Evolutionary conservation across 2,888 invertebrate species (phyloP).

Genomic region (Acanthosoma haemorrhoidale): DNA sequence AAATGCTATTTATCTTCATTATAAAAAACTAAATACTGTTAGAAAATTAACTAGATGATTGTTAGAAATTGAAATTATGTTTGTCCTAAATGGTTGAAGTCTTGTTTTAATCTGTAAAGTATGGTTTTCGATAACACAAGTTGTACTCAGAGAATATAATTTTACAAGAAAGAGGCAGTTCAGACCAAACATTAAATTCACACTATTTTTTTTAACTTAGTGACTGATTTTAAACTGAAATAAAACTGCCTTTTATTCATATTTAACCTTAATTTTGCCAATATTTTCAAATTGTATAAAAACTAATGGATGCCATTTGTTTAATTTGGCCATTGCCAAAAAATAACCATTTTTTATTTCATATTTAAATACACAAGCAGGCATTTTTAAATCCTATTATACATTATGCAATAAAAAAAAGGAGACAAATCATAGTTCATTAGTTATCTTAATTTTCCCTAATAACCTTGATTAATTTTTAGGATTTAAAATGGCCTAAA

Average conservation of each 20-base stretch:
- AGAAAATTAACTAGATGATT: no score
- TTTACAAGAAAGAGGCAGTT: not conserved
- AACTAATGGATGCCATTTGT: no score
- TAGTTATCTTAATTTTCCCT: not conserved
- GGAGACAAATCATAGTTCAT: slow-evolving; percentile 20
- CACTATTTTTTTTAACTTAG: not conserved
- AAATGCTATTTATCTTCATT: no score
- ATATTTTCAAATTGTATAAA: no score
- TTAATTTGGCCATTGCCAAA: no score
- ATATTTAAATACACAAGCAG: not conserved
- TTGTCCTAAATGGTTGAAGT: no score
- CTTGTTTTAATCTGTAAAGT: no score
- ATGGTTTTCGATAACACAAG: not conserved
- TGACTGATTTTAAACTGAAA: not conserved
- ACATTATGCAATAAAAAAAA: slow-evolving; percentile 14
- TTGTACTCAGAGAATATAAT: not conserved
- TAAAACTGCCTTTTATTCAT: not conserved
- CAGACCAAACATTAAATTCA: not conserved
- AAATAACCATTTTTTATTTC: no score
- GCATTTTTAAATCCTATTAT: not conserved
- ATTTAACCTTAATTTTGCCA: not conserved
- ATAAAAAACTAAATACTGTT: no score
- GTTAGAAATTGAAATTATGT: no score
- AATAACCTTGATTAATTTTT: not conserved
- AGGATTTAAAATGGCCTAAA: slow-evolving; percentile 20